These are phyloP conservation scores for Centruroides sculpturatus DNA, from an alignment of 1,140 invertebrate genomes.

Conservation along the genomic window DNA sequence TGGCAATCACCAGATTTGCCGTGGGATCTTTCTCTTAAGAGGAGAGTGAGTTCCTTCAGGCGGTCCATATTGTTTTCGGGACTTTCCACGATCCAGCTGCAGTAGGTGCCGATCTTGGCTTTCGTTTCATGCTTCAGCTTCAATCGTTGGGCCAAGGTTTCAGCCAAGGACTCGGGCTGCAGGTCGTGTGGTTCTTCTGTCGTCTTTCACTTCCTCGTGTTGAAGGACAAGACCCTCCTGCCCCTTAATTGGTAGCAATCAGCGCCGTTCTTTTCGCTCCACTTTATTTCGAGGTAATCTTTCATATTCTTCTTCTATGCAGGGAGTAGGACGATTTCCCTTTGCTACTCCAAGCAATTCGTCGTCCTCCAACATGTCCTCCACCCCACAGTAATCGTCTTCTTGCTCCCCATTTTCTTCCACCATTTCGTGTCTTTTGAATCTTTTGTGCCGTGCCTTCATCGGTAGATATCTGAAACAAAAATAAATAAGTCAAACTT, in stretches of 20 bases:
- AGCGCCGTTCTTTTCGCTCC: too few relatives aligned
- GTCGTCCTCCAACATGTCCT: too few relatives aligned
- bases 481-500: too few relatives aligned
- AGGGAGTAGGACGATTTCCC: too few relatives aligned
- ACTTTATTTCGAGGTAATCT: too few relatives aligned
- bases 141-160: background rate
- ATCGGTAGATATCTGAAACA: too few relatives aligned
- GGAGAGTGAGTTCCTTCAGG: constrained; percentile 55
- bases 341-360: too few relatives aligned
- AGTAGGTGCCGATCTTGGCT: constrained; percentile 3
- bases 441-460: too few relatives aligned
- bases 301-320: too few relatives aligned
- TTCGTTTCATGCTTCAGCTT: background rate
- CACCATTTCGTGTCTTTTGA: too few relatives aligned
- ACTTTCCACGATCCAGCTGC: constrained; percentile 25
- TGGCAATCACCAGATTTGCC: constrained; percentile 57
- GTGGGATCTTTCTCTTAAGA: constrained; percentile 60
- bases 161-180: background rate
- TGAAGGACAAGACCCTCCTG: constrained; percentile 38
- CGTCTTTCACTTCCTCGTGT: constrained; percentile 26
- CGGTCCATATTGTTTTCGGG: constrained; percentile 44
- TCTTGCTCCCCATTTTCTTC: too few relatives aligned
- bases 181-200: constrained; percentile 27
- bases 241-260: constrained; percentile 46
- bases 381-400: too few relatives aligned